Conservation (phyloP, 2,888 invertebrate genomes). For the Pherbina coryleti region DNA sequence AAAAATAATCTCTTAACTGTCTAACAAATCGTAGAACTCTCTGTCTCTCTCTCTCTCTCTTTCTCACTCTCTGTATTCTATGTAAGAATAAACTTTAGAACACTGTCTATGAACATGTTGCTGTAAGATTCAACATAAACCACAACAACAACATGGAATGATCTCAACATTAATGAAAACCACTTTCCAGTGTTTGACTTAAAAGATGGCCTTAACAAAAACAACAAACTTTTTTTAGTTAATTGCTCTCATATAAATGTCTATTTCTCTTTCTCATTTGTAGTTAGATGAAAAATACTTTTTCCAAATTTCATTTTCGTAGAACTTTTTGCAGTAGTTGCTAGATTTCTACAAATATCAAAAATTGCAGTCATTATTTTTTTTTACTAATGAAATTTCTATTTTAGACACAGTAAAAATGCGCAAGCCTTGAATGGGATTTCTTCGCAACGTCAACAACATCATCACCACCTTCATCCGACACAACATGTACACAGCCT, state of each 20-base stretch:
- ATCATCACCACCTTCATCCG: constrained; percentile 48
- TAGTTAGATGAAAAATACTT: constrained; percentile 34
- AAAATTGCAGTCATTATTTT: constrained; percentile 39
- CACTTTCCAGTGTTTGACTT: background rate
- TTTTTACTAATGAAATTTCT: background rate
- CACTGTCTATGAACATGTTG: constrained; percentile 66
- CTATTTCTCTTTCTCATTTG: background rate
- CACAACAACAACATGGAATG: background rate
- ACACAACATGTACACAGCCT: constrained; percentile 46
- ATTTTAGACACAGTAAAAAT: constrained; percentile 64
- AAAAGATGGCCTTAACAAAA: too few relatives aligned
- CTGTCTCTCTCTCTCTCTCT: background rate
- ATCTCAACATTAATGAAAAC: background rate
- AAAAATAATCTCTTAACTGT: background rate
- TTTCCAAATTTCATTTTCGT: constrained; percentile 12
- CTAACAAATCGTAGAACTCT: background rate
- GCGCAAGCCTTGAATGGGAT: constrained; percentile 49
- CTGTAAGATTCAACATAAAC: constrained; percentile 43
- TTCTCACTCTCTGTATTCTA: background rate
- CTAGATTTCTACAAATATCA: background rate
- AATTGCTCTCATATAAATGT: background rate
- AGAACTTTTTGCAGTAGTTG: constrained; percentile 48
- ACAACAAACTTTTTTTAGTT: background rate
- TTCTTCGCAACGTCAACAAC: constrained; percentile 46
- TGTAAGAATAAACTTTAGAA: constrained; percentile 24